Evolutionary conservation across 2,888 invertebrate genomes (phyloP).

Genomic region (Lamellibrachia satsuma): DNA sequence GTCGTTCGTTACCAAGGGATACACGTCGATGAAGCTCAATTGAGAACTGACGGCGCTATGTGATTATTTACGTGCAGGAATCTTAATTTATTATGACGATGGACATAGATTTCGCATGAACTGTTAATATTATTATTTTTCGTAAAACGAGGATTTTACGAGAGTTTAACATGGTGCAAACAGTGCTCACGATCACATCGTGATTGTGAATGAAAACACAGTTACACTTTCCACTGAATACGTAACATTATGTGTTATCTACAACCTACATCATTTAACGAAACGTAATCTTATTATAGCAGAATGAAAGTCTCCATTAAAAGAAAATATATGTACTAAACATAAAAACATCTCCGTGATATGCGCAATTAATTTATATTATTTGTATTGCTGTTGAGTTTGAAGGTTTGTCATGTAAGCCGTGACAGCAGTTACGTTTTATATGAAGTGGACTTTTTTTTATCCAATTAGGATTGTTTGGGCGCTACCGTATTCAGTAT

Average conservation of each 20-base stretch:
- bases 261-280: not conserved
- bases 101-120: not conserved
- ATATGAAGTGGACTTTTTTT: not conserved
- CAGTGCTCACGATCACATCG: not conserved
- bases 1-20: not conserved
- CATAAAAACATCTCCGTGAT: not conserved
- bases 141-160: not conserved
- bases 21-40: slow-evolving; percentile 4
- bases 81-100: not conserved
- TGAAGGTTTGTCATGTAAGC: not conserved
- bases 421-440: not conserved
- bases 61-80: not conserved
- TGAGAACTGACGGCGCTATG: not conserved
- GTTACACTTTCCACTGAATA: not conserved
- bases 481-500: not conserved
- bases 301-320: not conserved
- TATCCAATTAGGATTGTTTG: not conserved
- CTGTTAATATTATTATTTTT: not conserved
- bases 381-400: not conserved
- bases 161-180: not conserved
- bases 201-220: not conserved
- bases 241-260: not conserved
- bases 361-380: not conserved
- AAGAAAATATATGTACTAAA: not conserved
- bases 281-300: not conserved